A percentile compares a stretch with the other conserved stretches of the same genome.
phyloP scores from a whole-genome alignment of 2,113 vertebrate species.

The Phylloscopus whistleri region DNA sequence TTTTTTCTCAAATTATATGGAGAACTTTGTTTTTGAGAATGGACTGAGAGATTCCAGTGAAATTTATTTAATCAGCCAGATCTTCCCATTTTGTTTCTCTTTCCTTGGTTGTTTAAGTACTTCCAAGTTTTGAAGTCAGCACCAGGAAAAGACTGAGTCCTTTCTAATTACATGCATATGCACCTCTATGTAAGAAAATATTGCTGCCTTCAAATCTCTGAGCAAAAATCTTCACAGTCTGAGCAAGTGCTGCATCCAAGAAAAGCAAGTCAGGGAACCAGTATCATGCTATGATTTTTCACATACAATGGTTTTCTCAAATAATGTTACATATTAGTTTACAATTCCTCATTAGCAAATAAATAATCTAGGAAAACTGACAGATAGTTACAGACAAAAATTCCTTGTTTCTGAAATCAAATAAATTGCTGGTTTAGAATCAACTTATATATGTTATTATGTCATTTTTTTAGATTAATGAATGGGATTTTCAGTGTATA shows the following conservation, averaged over 20 bases:
- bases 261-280: neutral
- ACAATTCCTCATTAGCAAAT: neutral
- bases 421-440: neutral
- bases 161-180: neutral
- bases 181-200: neutral
- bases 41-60: neutral
- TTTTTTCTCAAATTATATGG: neutral
- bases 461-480: neutral
- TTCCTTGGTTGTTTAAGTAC: neutral
- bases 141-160: neutral
- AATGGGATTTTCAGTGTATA: neutral
- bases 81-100: neutral
- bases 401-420: neutral
- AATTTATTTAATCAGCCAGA: neutral
- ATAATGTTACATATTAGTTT: neutral
- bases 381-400: neutral
- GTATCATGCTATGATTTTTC: neutral
- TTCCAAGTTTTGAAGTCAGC: neutral
- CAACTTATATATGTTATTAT: neutral
- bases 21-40: neutral
- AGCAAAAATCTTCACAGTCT: neutral
- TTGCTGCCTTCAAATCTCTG: fast-evolving
- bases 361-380: neutral
- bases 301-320: neutral
- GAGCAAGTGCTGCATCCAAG: neutral